Base-by-base conservation (phyloP, 2,113 vertebrate genomes). In the Pelmatolapia mariae region DNA sequence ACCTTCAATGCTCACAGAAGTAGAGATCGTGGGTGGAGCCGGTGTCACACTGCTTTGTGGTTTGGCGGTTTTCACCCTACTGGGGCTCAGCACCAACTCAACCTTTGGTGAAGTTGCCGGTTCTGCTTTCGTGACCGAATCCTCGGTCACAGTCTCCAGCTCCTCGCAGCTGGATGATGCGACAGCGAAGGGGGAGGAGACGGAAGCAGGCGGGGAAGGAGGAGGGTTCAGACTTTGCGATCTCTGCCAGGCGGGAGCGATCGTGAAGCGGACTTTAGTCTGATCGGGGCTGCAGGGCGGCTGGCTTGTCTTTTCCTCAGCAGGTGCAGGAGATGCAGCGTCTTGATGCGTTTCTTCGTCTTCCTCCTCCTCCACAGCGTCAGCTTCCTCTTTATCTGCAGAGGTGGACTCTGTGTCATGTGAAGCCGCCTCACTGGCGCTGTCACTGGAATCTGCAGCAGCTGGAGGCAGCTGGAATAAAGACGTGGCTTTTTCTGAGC, bases 181-280 rank as follows among this genome's bases (percentile, higher is more conserved):
- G 40, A 83, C 79, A 1, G 91, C 84, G 8, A 78, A 33, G 3
- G 84, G 4, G 1, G 56, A 26, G 8, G 85, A 59, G 73, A 16
- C 1, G 2, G 10, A 78, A 22, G 73, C 16, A 0, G 93, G 4
- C 4, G 89, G 57, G 5, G 87, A 85, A 12, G 89, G 76, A 3
- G 92, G 86, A 38, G 90, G 33, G 8, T 57, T 53, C 7, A 7
- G 11, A 86, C 56, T 91, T 43, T 95, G 90, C 3, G 96, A 96
- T 29, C 95, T 95, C 93, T 97, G 97, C 97, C 96, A 96, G 15
- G 96, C 95, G 8, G 97, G 94, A 9, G 94, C 86, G 18, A 95
- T 86, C 15, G 96, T 96, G 91, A 97, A 96, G 38, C 93, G 95
- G 66, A 93, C 89, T 40, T 83, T 92, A 19, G 80, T 89, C 45